phyloP scores from a whole-genome alignment of 1,140 invertebrate species.

The Atopsyche davidsoni region DNA sequence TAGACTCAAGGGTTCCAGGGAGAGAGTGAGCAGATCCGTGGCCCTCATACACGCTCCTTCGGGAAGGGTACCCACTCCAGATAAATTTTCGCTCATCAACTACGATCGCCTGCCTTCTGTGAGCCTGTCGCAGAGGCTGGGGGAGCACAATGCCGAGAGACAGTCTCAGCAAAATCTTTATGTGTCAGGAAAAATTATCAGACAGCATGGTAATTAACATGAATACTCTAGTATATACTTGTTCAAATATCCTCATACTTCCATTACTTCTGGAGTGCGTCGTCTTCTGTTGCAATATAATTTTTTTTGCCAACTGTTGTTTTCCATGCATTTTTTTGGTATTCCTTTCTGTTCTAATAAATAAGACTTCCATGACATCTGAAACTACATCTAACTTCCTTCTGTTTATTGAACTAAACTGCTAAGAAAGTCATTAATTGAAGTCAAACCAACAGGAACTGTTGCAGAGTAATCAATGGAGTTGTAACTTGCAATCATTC shows the following conservation, averaged over 20 bases:
- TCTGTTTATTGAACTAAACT: too few species aligned
- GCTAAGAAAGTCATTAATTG: too few species aligned
- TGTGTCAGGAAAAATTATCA: slow-evolving; percentile 38
- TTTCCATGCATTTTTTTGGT: not conserved
- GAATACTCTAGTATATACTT: not conserved
- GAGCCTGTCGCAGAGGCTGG: slow-evolving; percentile 31
- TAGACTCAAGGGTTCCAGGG: too few species aligned
- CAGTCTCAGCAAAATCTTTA: slow-evolving; percentile 36
- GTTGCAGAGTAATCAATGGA: too few species aligned
- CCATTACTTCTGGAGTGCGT: too few species aligned
- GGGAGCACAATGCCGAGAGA: slow-evolving; percentile 33
- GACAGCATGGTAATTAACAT: slow-evolving; percentile 9
- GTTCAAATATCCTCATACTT: not conserved
- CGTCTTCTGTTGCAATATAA: not conserved
- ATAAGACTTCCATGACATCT: too few species aligned
- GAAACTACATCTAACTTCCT: too few species aligned
- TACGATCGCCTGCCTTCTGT: slow-evolving; percentile 39
- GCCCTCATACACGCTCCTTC: not conserved
- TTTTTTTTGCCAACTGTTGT: not conserved
- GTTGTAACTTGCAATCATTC: too few species aligned
- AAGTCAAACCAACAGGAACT: too few species aligned
- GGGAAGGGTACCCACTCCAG: slow-evolving; percentile 17
- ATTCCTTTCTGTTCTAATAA: not conserved
- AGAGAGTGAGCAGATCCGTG: too few species aligned
- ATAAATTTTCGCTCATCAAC: slow-evolving; percentile 43